Evolutionary conservation across 2,888 invertebrate species (phyloP).

Genomic region (Noctua pronuba): DNA sequence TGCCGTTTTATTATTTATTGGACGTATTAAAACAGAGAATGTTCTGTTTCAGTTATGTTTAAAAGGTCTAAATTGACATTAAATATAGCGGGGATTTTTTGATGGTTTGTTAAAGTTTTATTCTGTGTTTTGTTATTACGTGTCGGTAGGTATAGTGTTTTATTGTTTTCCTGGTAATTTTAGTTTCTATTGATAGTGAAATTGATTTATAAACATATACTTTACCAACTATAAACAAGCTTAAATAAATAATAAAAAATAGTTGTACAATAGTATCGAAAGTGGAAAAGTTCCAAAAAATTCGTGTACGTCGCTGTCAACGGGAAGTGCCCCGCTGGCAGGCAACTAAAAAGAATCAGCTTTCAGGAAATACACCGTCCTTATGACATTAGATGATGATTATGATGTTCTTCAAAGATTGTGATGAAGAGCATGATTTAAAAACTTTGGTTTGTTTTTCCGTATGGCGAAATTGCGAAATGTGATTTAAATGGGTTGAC

Average conservation of each 20-base stretch:
- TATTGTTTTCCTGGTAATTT: not conserved
- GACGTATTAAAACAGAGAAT: conserved; percentile 76
- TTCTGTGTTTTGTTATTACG: not conserved
- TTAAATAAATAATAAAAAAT: not conserved
- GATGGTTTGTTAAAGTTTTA: conserved; percentile 24
- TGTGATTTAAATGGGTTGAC: no score
- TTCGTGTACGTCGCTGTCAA: not conserved
- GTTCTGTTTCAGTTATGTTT: conserved; percentile 69
- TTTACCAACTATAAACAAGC: not conserved
- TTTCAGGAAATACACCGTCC: not conserved
- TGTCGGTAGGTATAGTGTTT: not conserved
- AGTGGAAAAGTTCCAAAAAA: not conserved
- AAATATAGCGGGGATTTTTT: conserved; percentile 55
- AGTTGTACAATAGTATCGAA: not conserved
- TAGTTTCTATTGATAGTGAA: not conserved
- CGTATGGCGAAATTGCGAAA: no score
- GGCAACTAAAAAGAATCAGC: not conserved
- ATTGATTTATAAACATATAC: not conserved
- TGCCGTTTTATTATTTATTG: conserved; percentile 85
- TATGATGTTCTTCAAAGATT: no score
- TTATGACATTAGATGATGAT: no score
- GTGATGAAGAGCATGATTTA: no score
- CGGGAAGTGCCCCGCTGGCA: not conserved
- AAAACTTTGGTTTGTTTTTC: no score
- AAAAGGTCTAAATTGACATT: conserved; percentile 61